Evolutionary conservation across 2,113 vertebrate genomes (phyloP).

Genomic region (Mesocricetus auratus): DNA sequence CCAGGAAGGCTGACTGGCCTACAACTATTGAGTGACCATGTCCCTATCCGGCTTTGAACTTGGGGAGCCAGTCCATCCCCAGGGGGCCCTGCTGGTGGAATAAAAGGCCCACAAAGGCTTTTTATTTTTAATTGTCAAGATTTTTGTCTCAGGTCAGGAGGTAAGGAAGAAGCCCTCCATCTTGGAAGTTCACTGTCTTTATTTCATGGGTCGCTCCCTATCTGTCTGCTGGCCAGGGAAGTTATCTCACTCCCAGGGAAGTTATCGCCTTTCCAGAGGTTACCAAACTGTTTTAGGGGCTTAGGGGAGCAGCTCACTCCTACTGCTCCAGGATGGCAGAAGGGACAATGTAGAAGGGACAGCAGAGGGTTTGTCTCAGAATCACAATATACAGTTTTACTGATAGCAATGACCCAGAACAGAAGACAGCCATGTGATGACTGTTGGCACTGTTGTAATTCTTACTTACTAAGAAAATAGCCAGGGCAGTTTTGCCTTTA

Average conservation of each 20-base stretch:
- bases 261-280: not conserved
- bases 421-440: not conserved
- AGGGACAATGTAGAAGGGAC: not conserved
- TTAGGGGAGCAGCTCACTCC: not conserved
- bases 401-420: not conserved
- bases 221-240: not conserved
- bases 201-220: no score
- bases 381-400: not conserved
- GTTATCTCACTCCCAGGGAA: not conserved
- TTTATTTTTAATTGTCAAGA: not conserved
- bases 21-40: not conserved
- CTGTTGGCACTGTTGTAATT: not conserved
- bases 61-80: not conserved
- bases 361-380: not conserved
- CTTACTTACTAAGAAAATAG: not conserved
- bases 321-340: not conserved
- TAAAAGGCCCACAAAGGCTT: not conserved
- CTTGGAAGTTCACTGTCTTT: no score
- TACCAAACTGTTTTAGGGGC: not conserved
- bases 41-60: not conserved
- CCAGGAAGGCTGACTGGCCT: not conserved
- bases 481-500: not conserved
- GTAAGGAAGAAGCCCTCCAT: no score
- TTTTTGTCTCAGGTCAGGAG: not conserved
- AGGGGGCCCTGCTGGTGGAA: not conserved